These are phyloP conservation scores for Arrhopalites spinosus DNA, from an alignment of 2,888 invertebrate species.

Conservation along the genomic window DNA sequence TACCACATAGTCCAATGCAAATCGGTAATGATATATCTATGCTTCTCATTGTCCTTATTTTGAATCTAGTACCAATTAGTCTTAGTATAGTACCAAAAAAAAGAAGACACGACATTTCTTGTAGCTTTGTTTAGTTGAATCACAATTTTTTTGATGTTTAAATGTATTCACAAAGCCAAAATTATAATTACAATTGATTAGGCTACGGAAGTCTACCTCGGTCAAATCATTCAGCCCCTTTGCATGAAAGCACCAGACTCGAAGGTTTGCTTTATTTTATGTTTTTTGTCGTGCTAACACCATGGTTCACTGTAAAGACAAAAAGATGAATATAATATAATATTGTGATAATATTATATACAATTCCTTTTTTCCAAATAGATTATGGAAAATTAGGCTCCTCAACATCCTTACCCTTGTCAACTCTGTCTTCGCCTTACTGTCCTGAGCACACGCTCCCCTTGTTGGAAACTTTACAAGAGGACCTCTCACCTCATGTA, in stretches of 20 bases:
- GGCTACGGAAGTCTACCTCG: slow-evolving; percentile 85
- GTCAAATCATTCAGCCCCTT: slow-evolving; percentile 78
- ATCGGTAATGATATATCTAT: slow-evolving; percentile 37
- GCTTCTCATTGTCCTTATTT: no score
- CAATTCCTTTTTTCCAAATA: background rate
- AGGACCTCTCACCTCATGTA: slow-evolving; percentile 63
- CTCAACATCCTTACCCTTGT: slow-evolving; percentile 54
- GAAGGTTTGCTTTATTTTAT: slow-evolving; percentile 55
- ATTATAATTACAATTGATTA: slow-evolving; percentile 57
- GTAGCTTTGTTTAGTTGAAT: background rate
- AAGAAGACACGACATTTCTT: no score
- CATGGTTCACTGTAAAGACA: background rate
- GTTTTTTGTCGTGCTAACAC: background rate
- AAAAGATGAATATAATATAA: background rate
- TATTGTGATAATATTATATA: background rate
- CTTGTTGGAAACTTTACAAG: slow-evolving; percentile 71
- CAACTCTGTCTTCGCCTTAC: slow-evolving; percentile 63
- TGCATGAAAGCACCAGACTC: slow-evolving; percentile 55
- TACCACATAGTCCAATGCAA: slow-evolving; percentile 53
- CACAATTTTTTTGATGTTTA: background rate
- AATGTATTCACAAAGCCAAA: background rate
- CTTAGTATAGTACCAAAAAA: no score
- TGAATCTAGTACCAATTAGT: no score
- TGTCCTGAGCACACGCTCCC: slow-evolving; percentile 66
- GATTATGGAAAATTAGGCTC: slow-evolving; percentile 62